These are phyloP conservation scores for Trichomalopsis sarcophagae DNA, from an alignment of 1,140 invertebrate genomes.

Conservation along the genomic window DNA sequence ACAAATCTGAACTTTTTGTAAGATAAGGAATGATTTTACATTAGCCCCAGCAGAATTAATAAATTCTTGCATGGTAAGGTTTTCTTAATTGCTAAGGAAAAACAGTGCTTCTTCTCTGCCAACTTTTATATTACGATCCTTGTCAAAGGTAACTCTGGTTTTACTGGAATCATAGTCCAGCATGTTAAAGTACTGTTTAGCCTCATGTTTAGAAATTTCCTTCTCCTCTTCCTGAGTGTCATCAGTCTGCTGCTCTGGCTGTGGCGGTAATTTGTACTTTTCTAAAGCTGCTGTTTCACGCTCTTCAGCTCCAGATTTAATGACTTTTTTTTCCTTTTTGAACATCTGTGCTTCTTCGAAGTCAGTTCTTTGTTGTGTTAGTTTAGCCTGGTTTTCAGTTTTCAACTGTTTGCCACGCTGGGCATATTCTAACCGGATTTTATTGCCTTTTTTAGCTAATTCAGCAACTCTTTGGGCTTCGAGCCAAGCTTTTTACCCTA, in stretches of 20 bases:
- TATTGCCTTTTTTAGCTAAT: conserved; percentile 85
- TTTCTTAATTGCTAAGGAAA: conserved; percentile 84
- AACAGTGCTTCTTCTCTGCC: conserved; percentile 90
- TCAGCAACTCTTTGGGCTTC: conserved; percentile 84
- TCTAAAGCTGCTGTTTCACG: conserved; percentile 86
- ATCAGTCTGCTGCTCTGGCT: conserved; percentile 74
- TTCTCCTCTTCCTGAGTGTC: conserved; percentile 78
- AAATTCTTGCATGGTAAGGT: conserved; percentile 84
- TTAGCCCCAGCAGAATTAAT: conserved; percentile 82
- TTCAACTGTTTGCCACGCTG: conserved; percentile 85
- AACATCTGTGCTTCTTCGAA: conserved; percentile 82
- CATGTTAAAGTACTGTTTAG: conserved; percentile 81
- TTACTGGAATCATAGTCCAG: conserved; percentile 88
- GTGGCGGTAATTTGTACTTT: conserved; percentile 82
- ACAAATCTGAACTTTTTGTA: conserved; percentile 77
- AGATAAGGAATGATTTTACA: conserved; percentile 86
- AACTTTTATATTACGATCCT: conserved; percentile 90
- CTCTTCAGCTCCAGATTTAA: conserved; percentile 84
- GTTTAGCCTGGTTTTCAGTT: conserved; percentile 82
- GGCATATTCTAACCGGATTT: conserved; percentile 85
- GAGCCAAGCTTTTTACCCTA: conserved; percentile 86
- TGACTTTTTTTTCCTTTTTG: conserved; percentile 82
- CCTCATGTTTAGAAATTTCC: conserved; percentile 77
- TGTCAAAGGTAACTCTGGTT: conserved; percentile 87
- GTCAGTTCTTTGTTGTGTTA: conserved; percentile 83